Conservation (phyloP, 2,797 vertebrate genomes). For the Muscicapa comitata region DNA sequence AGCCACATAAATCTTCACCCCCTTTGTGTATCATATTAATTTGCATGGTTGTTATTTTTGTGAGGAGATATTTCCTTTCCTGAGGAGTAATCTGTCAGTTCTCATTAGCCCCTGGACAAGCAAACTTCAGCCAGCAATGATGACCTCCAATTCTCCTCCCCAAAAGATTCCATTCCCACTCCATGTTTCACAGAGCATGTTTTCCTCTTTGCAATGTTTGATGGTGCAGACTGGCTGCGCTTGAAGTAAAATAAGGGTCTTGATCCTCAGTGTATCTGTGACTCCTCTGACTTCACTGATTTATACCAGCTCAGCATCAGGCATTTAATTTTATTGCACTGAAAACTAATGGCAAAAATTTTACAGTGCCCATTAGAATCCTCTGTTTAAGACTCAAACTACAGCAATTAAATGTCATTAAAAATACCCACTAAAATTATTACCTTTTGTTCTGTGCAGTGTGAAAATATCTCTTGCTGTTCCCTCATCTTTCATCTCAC, state of each 20-base stretch:
- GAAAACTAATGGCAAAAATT: neutral
- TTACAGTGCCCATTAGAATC: neutral
- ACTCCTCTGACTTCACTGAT: neutral
- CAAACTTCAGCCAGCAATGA: neutral
- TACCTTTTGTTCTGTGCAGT: neutral
- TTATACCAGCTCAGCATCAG: neutral
- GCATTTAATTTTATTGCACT: neutral
- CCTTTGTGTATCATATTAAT: slow-evolving; percentile 3
- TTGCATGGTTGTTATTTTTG: slow-evolving; percentile 40
- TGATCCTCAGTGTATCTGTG: neutral
- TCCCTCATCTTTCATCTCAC: slow-evolving; percentile 9
- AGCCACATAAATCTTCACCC: slow-evolving; percentile 27
- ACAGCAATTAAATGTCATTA: slow-evolving; percentile 9
- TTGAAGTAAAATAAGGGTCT: neutral
- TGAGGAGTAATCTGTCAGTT: slow-evolving; percentile 27
- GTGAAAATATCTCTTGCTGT: neutral
- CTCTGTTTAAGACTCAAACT: neutral
- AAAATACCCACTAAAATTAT: neutral
- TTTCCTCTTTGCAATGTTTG: neutral
- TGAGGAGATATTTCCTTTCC: neutral
- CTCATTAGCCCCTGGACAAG: neutral
- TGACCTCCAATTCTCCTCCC: slow-evolving; percentile 17
- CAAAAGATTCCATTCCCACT: neutral
- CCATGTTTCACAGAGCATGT: neutral
- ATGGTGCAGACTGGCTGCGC: neutral